These are phyloP conservation scores for Drepana arcuata DNA, from an alignment of 1,140 invertebrate species.

Conservation along the genomic window DNA sequence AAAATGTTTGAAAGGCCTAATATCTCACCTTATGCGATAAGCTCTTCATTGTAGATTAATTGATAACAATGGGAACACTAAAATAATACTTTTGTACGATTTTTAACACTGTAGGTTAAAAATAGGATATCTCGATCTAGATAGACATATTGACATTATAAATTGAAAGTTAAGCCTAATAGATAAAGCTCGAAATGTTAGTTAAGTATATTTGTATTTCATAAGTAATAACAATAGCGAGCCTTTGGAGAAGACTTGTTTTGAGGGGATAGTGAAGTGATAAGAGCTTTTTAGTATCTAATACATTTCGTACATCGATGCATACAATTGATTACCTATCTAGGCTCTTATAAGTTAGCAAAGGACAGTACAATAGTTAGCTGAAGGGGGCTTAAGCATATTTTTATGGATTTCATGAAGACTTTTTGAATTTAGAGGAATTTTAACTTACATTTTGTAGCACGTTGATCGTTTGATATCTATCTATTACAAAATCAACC, in stretches of 20 bases:
- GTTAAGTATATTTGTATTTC: too few relatives aligned
- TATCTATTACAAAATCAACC: slow-evolving; percentile 27
- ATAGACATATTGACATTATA: too few relatives aligned
- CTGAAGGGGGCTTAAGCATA: slow-evolving; percentile 35
- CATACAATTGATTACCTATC: slow-evolving; percentile 27
- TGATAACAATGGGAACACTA: too few relatives aligned
- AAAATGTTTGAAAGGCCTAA: slow-evolving; percentile 38
- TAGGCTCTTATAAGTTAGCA: slow-evolving; percentile 24
- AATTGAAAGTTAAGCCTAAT: too few relatives aligned
- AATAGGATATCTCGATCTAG: too few relatives aligned
- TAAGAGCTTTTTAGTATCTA: too few relatives aligned
- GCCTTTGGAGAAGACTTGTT: too few relatives aligned
- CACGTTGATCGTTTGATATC: slow-evolving; percentile 15
- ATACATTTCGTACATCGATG: too few relatives aligned
- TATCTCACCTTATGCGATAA: slow-evolving; percentile 58
- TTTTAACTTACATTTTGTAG: slow-evolving; percentile 20
- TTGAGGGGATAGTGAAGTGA: too few relatives aligned
- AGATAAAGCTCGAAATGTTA: slow-evolving; percentile 36
- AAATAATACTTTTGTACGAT: too few relatives aligned
- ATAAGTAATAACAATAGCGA: too few relatives aligned
- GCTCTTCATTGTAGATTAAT: slow-evolving; percentile 52
- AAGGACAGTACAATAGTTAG: slow-evolving; percentile 30
- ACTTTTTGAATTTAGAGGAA: slow-evolving; percentile 31
- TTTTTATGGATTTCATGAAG: slow-evolving; percentile 32
- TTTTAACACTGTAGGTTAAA: too few relatives aligned